Conservation (phyloP, 2,888 invertebrate genomes). For the Iselma pallidipennis region DNA sequence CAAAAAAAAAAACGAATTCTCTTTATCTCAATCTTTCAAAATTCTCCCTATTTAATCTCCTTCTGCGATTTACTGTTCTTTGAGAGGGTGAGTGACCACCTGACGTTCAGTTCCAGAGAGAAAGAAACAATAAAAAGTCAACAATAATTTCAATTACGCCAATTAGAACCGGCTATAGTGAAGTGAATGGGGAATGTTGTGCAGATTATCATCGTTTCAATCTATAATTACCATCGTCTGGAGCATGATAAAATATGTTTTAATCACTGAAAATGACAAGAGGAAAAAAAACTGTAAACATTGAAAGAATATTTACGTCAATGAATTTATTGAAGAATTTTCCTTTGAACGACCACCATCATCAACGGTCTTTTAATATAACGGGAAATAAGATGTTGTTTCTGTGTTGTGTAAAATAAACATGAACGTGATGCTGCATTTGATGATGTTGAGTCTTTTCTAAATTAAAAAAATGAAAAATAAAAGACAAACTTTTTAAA, state of each 20-base stretch:
- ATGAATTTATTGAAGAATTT: too few species aligned
- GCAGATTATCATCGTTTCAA: not conserved
- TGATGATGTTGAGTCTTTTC: too few species aligned
- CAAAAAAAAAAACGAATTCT: slow-evolving; percentile 33
- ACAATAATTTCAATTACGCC: not conserved
- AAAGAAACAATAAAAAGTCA: not conserved
- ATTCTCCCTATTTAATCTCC: not conserved
- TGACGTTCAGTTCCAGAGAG: not conserved
- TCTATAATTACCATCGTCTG: not conserved
- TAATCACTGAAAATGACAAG: not conserved
- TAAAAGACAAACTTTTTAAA: slow-evolving; percentile 5
- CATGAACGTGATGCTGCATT: slow-evolving; percentile 12
- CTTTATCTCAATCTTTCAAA: not conserved
- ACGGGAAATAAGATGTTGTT: too few species aligned
- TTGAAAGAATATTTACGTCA: too few species aligned
- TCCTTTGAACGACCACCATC: too few species aligned
- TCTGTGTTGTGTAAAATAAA: too few species aligned
- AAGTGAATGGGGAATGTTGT: not conserved
- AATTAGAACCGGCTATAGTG: not conserved
- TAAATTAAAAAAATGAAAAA: not conserved
- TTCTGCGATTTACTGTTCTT: not conserved
- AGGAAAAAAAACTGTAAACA: too few species aligned
- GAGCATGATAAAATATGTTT: not conserved
- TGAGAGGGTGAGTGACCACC: not conserved
- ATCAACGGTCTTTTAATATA: too few species aligned